phyloP scores from a whole-genome alignment of 2,113 vertebrate genomes.

The Dinomys branickii region DNA sequence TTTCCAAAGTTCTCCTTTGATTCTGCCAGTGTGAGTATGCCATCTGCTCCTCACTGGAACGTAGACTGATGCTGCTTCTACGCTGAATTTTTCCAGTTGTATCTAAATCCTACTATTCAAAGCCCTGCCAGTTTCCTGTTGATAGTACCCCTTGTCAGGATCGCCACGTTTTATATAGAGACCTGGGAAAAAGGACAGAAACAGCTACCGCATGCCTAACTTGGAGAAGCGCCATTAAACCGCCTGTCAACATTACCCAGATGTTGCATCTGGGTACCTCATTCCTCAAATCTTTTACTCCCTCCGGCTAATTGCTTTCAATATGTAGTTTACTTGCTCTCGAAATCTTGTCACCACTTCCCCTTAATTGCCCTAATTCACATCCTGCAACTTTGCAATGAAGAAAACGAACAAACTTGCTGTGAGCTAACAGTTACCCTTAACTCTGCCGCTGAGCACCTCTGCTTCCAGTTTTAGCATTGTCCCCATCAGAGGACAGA shows the following conservation, averaged over 20 bases:
- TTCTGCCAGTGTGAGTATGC: not conserved
- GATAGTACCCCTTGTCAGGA: not conserved
- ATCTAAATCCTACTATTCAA: not conserved
- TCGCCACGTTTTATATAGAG: not conserved
- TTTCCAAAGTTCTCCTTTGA: not conserved
- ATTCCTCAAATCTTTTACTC: constrained; percentile 4
- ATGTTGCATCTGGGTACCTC: constrained; percentile 49
- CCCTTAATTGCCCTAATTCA: constrained; percentile 51
- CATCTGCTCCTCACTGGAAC: not conserved
- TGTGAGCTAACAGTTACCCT: not conserved
- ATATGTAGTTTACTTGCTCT: constrained; percentile 21
- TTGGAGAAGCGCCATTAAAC: constrained; percentile 17
- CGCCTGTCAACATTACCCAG: constrained; percentile 64
- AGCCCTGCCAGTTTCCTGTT: not conserved
- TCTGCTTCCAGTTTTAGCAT: not conserved
- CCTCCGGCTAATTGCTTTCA: constrained; percentile 54
- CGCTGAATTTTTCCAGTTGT: not conserved
- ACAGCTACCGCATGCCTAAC: not conserved
- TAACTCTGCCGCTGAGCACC: not conserved
- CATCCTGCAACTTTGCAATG: constrained; percentile 18
- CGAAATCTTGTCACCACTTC: constrained; percentile 33
- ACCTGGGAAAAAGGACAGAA: constrained; percentile 17
- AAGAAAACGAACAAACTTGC: constrained; percentile 49
- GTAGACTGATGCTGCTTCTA: not conserved
- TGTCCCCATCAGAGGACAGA: not conserved